Conservation (phyloP, 2,113 vertebrate genomes). For the Thalassoma bifasciatum region DNA sequence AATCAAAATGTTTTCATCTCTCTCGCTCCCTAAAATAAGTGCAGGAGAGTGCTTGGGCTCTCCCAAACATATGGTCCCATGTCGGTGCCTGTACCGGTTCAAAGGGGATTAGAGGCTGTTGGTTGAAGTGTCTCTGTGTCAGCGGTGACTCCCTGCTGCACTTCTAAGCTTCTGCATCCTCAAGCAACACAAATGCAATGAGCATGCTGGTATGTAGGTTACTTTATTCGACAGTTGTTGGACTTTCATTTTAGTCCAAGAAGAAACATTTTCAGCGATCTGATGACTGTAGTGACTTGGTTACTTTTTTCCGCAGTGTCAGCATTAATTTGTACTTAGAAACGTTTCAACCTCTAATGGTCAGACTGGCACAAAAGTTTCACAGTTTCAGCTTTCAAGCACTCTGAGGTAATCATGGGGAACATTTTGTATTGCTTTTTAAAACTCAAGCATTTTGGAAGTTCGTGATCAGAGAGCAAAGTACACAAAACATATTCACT, state of each 20-base stretch:
- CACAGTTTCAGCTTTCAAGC: background rate
- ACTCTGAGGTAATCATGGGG: too few relatives aligned
- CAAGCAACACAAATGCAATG: constrained; percentile 31
- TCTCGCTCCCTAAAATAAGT: constrained; percentile 56
- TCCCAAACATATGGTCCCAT: constrained; percentile 75
- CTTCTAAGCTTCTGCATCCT: constrained; percentile 49
- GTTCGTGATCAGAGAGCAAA: too few relatives aligned
- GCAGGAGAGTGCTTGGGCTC: constrained; percentile 64
- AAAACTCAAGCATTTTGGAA: too few relatives aligned
- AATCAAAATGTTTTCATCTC: constrained; percentile 69
- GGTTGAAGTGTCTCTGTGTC: constrained; percentile 71
- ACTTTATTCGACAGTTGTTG: background rate
- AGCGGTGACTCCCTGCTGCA: constrained; percentile 73
- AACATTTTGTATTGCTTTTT: too few relatives aligned
- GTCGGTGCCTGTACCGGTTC: constrained; percentile 61
- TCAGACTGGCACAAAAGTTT: background rate
- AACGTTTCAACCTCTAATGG: background rate
- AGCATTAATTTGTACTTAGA: background rate
- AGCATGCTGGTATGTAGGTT: background rate
- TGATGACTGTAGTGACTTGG: background rate
- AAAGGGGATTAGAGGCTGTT: constrained; percentile 73
- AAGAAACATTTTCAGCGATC: background rate
- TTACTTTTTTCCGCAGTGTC: background rate
- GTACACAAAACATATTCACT: too few relatives aligned
- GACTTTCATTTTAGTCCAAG: background rate